Evolutionary conservation across 2,797 vertebrate genomes (phyloP), one percentile per base, ranked within the genome.

Genomic region (Lutjanus argentimaculatus): DNA sequence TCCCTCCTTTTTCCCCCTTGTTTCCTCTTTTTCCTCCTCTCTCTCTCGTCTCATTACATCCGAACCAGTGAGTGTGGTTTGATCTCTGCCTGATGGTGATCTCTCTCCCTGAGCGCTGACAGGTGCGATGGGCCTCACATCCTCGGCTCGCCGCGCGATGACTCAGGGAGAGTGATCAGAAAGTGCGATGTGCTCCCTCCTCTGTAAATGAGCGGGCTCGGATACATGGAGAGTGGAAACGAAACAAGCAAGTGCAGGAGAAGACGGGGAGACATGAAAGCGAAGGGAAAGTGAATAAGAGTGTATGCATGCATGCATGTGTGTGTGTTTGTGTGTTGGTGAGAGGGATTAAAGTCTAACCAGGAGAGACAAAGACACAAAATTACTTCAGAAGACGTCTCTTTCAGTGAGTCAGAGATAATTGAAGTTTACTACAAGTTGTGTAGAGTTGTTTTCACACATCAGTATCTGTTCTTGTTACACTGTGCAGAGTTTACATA

Each of bases 81-180:
- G 85, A 87, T 91, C 83, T 87, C 72, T 59, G 82, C 63, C 76
- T 81, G 84, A 82, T 85, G 84, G 76, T 67, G 83, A 89, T 83
- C 80, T 76, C 80, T 80, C 59, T 67, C 79, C 56, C 76, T 0
- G 40, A 74, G 80, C 36, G 12, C 81, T 82, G 86, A 91, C 87
- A 80, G 85, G 70, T 85, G 75, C 68, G 67, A 82, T 57, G 36
- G 81, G 72, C 85, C 79, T 85, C 78, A 77, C 57, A 30, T 90
- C 80, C 51, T 83, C 70, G 0, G 19, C 83, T 85, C 43, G 9
- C 30, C 21, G 56, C 69, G 51, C 17, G 17, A 25, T 74, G 89
- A 85, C 76, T 88, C 82, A 8, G 77, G 49, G 22, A 14, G 55
- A 67, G 83, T 46, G 74, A 88, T 88, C 75, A 68, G 67, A 87